A percentile compares a stretch with the other conserved stretches of the same genome.
Evolutionary conservation across 2,888 invertebrate species (phyloP).

Genomic region (Bombyx huttoni): DNA sequence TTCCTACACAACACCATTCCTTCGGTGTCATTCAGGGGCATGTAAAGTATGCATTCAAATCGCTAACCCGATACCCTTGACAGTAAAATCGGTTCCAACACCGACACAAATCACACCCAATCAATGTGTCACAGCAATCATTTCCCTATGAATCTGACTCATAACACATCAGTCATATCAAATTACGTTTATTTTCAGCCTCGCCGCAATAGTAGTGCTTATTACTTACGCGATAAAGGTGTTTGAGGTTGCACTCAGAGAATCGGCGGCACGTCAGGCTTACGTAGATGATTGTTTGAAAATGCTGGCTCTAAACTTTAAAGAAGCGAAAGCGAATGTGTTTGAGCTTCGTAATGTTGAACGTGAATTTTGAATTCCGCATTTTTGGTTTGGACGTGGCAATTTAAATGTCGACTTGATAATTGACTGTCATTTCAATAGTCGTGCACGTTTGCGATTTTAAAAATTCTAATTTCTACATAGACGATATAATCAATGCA

Average conservation of each 20-base stretch:
- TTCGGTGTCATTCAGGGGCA: no score
- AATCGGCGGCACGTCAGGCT: slow-evolving; percentile 36
- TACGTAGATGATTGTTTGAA: slow-evolving; percentile 37
- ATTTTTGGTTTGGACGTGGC: neutral
- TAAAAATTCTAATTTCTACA: no score
- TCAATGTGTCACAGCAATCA: slow-evolving; percentile 1
- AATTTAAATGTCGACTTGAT: neutral
- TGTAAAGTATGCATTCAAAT: no score
- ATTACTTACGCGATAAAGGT: neutral
- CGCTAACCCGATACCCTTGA: neutral
- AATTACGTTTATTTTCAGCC: neutral
- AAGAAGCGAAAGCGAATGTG: neutral
- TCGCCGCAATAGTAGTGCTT: neutral
- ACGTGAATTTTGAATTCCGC: neutral
- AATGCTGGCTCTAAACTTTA: slow-evolving; percentile 31
- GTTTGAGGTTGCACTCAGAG: neutral
- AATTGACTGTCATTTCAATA: no score
- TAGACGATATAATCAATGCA: no score
- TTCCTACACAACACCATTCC: no score
- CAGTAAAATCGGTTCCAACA: neutral
- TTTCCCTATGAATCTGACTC: slow-evolving; percentile 10
- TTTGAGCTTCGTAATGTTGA: neutral
- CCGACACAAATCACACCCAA: slow-evolving; percentile 3
- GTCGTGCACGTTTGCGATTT: no score
- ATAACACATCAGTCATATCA: slow-evolving; percentile 10